phyloP scores from a whole-genome alignment of 2,888 invertebrate genomes.

The Erpobdella octoculata region DNA sequence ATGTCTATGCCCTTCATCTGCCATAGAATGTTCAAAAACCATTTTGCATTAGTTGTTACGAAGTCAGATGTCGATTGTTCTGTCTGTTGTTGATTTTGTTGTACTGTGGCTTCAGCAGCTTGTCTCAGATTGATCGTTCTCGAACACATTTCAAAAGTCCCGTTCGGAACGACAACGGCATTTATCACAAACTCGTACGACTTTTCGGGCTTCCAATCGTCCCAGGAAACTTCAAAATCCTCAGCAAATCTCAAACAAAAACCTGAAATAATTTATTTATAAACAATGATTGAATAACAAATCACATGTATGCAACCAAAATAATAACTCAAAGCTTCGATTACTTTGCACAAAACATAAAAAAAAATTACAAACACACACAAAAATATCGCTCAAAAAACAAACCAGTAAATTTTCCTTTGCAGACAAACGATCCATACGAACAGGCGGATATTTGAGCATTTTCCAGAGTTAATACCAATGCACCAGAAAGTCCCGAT shows the following conservation, averaged over 20 bases:
- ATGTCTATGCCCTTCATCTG: slow-evolving; percentile 86
- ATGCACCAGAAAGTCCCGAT: slow-evolving; percentile 59
- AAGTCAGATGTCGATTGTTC: neutral
- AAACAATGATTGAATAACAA: neutral
- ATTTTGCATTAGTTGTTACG: slow-evolving; percentile 70
- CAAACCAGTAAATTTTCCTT: slow-evolving; percentile 59
- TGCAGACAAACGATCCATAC: slow-evolving; percentile 87
- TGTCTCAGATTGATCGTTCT: slow-evolving; percentile 68
- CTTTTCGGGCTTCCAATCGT: slow-evolving; percentile 88
- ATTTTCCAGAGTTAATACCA: slow-evolving; percentile 87
- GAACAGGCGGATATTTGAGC: slow-evolving; percentile 93
- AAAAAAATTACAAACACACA: neutral
- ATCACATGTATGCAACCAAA: neutral
- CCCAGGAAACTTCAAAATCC: slow-evolving; percentile 88
- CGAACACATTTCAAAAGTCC: slow-evolving; percentile 93
- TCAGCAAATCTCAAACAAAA: slow-evolving; percentile 82
- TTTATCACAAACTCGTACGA: slow-evolving; percentile 53
- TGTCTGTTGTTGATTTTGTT: neutral
- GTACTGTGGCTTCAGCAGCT: neutral
- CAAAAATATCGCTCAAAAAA: neutral
- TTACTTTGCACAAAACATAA: neutral
- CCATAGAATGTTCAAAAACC: slow-evolving; percentile 95
- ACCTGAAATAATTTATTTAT: slow-evolving; percentile 37
- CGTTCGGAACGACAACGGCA: slow-evolving; percentile 89
- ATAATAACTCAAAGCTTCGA: neutral